Evolutionary conservation across 2,113 vertebrate species (phyloP).

Genomic region (Phainopepla nitens): DNA sequence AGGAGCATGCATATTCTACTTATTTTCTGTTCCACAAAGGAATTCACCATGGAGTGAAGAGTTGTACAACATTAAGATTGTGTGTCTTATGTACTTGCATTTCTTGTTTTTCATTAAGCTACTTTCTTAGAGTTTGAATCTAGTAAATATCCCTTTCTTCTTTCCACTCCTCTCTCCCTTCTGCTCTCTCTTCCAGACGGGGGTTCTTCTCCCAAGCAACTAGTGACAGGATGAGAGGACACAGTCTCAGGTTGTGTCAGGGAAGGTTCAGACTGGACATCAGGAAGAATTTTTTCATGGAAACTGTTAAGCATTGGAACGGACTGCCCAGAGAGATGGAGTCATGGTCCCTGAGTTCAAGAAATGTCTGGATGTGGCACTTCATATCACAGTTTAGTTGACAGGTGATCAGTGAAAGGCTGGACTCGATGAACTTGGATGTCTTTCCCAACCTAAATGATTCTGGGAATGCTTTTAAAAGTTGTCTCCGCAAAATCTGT

Average conservation of each 20-base stretch:
- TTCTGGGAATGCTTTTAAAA: neutral
- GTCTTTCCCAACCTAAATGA: neutral
- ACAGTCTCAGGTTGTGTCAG: neutral
- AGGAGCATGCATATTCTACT: neutral
- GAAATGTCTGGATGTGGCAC: neutral
- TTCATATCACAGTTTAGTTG: neutral
- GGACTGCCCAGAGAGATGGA: neutral
- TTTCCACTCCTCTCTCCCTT: neutral
- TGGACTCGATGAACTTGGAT: neutral
- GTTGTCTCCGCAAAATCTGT: neutral
- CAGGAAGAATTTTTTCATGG: neutral
- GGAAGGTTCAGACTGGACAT: neutral
- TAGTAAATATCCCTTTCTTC: neutral
- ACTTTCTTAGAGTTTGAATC: neutral
- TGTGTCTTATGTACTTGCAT: neutral
- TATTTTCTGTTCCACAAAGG: neutral
- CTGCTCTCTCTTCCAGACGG: neutral
- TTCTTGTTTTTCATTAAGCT: neutral
- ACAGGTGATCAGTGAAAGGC: accelerated
- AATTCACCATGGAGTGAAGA: neutral
- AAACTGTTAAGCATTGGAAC: neutral
- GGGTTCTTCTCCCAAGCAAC: neutral
- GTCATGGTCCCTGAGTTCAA: neutral
- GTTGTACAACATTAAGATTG: neutral
- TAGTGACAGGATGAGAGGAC: neutral